Evolutionary conservation across 2,888 invertebrate species (phyloP).

Genomic region (Lampropteryx suffumata): DNA sequence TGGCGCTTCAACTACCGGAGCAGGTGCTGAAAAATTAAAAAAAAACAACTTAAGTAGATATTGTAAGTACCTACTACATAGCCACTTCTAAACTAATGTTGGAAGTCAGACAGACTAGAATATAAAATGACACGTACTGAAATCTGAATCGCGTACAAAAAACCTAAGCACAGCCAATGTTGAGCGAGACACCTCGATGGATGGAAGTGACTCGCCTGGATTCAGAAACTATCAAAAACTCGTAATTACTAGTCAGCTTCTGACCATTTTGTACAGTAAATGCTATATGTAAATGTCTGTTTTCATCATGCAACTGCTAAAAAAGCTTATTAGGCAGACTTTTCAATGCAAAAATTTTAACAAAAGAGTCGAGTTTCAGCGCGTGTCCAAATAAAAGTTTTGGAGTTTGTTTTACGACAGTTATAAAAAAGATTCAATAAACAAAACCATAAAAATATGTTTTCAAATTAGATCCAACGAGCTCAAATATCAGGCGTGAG

Average conservation of each 20-base stretch:
- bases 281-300: not conserved
- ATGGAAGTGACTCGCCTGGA: too few species aligned
- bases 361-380: not conserved
- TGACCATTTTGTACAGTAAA: too few species aligned
- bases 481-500: too few species aligned
- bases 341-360: conserved; percentile 3
- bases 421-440: not conserved
- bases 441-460: not conserved
- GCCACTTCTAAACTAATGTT: too few species aligned
- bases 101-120: too few species aligned
- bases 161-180: too few species aligned
- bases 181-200: too few species aligned
- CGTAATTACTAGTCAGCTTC: not conserved
- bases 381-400: not conserved
- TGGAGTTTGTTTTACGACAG: conserved; percentile 1
- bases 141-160: too few species aligned
- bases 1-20: conserved; percentile 56
- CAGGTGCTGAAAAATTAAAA: conserved; percentile 36
- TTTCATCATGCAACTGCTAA: conserved; percentile 2
- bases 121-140: too few species aligned
- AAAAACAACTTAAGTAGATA: not conserved
- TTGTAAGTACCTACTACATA: too few species aligned
- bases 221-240: too few species aligned
- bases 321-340: conserved; percentile 4
- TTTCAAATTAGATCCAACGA: too few species aligned